Base-by-base conservation (phyloP, 2,113 vertebrate species). In the Columba livia region DNA sequence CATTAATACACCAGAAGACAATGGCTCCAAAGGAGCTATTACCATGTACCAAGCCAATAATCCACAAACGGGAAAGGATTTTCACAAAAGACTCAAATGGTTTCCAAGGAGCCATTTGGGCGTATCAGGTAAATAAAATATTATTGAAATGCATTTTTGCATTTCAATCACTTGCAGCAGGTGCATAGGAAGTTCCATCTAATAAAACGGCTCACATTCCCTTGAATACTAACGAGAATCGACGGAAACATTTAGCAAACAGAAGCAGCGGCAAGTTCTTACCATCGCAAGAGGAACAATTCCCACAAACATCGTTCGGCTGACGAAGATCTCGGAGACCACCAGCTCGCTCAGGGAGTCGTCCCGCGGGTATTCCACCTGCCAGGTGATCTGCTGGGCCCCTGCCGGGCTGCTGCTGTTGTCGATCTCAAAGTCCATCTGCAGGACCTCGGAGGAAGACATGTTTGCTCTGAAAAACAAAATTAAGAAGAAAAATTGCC, bases 231-330 rank as follows among this genome's bases (percentile, higher is more conserved):
- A 94, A 95, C 23, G 23, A 88, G 58, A 60, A 36, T 7, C 53
- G 16, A 4, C 2, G 5, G 79, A 42, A 77, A 54, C 9, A 11
- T 25, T 60, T 15, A 73, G 70, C 20, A 58, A 10, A 42, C 24
- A 18, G 73, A 31, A 67, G 34, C 5, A 60, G 75, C 29, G 83
- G 71, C n/a, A 32, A 21, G 75, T 31, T 51, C 98, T 97, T 95
- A 99, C 99, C 99, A 98, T 98, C 0, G 98, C 99, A 10, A 99
- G 98, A 2, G 99, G 98, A 4, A 99, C 99, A 0, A 99, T 99
- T 38, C 99, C 99, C 92, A 98, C 97, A 18, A 99, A 98, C 90
- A 98, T 89, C 0, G 98, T 98, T 26, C 98, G 98, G 98, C 98
- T 99, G 97, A 99, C 97, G 65, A 99, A 99, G 96, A 99, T 98